phyloP scores from a whole-genome alignment of 2,113 vertebrate genomes.

The Pycnonotus jocosus region DNA sequence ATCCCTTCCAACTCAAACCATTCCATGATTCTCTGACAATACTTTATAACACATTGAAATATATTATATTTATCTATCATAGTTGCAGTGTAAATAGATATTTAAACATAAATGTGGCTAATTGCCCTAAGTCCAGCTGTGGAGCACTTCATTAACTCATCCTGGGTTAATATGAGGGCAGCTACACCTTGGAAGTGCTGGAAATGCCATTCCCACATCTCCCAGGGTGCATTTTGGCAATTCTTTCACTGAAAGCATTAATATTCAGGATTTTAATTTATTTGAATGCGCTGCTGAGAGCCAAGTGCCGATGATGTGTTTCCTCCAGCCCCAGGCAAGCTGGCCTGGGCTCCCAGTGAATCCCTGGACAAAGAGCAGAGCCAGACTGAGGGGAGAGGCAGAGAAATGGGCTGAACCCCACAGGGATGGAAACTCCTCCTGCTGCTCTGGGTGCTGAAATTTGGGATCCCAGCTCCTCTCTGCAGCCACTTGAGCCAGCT shows the following conservation, averaged over 20 bases:
- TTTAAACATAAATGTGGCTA: background rate
- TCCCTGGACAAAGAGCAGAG: background rate
- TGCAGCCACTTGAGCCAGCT: background rate
- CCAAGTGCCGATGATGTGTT: background rate
- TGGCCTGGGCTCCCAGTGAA: background rate
- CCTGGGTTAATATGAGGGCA: background rate
- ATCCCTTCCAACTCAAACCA: background rate
- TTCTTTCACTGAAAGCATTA: background rate
- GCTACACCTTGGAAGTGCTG: background rate
- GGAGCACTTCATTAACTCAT: background rate
- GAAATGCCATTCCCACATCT: background rate
- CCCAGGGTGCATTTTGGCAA: fast-evolving
- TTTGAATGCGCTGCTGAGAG: fast-evolving
- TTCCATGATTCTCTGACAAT: background rate
- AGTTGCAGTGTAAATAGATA: background rate
- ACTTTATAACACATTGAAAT: background rate
- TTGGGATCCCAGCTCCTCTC: background rate
- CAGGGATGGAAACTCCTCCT: background rate
- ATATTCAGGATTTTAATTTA: background rate
- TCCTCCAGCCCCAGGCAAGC: background rate
- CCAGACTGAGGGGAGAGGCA: background rate
- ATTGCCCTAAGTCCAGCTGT: background rate
- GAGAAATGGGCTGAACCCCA: background rate
- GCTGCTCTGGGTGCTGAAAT: background rate
- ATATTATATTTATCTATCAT: fast-evolving